These are phyloP conservation scores for Loris lydekkerianus DNA, from an alignment of 2,797 vertebrate species.

Conservation along the genomic window DNA sequence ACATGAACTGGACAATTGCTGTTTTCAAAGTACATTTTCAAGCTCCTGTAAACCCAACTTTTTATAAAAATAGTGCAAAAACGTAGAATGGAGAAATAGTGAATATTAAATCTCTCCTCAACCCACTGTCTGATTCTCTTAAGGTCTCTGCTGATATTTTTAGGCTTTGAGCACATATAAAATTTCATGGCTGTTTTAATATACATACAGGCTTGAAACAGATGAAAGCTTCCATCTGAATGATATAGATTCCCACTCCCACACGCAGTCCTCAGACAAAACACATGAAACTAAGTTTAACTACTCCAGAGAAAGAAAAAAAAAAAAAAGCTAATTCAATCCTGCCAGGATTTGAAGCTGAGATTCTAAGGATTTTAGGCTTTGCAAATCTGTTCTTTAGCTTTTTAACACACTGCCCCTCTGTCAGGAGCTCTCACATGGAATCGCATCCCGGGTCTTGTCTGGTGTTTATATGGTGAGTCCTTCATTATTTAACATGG, in stretches of 20 bases:
- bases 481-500: constrained; percentile 19
- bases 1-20: constrained; percentile 51
- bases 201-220: constrained; percentile 81
- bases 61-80: constrained; percentile 68
- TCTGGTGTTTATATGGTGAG: constrained; percentile 19
- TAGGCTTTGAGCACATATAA: constrained; percentile 81
- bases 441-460: constrained; percentile 48
- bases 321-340: constrained; percentile 79
- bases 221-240: constrained; percentile 83
- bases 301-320: constrained; percentile 79
- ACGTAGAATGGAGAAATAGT: constrained; percentile 64
- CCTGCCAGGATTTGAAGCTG: constrained; percentile 81
- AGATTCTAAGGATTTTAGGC: constrained; percentile 78
- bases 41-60: constrained; percentile 51
- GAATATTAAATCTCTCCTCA: constrained; percentile 80
- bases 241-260: constrained; percentile 82
- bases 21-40: constrained; percentile 62
- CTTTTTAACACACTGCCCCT: constrained; percentile 67
- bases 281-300: constrained; percentile 86
- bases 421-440: constrained; percentile 54
- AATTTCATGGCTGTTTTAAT: constrained; percentile 82
- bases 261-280: constrained; percentile 82
- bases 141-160: constrained; percentile 80
- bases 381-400: constrained; percentile 80
- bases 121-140: constrained; percentile 77